Percentiles rank a stretch among this genome's conserved stretches.
phyloP scores from a whole-genome alignment of 2,113 vertebrate species.

The Callionymus lyra region DNA sequence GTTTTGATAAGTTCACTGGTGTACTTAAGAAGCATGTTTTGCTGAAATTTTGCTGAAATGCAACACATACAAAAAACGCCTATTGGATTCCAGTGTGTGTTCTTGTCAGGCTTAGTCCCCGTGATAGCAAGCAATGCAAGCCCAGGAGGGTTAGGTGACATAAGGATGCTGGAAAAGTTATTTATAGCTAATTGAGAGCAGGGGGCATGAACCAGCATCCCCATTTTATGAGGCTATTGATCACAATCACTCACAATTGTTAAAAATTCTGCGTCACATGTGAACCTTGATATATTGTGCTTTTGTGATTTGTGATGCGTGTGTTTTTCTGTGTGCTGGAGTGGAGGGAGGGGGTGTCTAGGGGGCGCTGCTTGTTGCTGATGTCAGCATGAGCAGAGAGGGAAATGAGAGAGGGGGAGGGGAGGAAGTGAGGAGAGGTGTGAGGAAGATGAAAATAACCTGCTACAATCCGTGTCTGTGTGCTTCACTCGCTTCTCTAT shows the following conservation, averaged over 20 bases:
- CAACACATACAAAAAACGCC: too few relatives aligned
- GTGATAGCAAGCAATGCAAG: conserved; percentile 1
- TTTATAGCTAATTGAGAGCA: conserved; percentile 42
- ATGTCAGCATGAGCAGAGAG: conserved; percentile 69
- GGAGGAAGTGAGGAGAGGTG: conserved; percentile 11
- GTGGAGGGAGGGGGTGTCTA: conserved; percentile 24
- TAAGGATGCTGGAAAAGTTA: conserved; percentile 16
- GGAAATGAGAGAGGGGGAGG: conserved; percentile 19
- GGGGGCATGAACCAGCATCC: conserved; percentile 12
- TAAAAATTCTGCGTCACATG: conserved; percentile 25
- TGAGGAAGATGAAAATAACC: conserved; percentile 29
- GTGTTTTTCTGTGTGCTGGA: conserved; percentile 4
- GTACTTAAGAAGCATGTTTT: too few relatives aligned
- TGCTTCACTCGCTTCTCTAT: conserved; percentile 25
- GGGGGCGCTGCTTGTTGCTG: conserved; percentile 61
- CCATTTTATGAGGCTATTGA: conserved; percentile 34
- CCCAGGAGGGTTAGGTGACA: conserved; percentile 8
- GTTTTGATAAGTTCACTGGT: too few relatives aligned
- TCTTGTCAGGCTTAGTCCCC: too few relatives aligned
- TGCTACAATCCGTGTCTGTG: conserved; percentile 12
- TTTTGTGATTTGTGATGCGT: conserved; percentile 1
- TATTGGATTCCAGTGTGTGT: background rate
- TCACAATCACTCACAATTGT: conserved; percentile 38
- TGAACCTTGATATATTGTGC: conserved; percentile 28
- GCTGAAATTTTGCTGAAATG: too few relatives aligned